A percentile compares a stretch with the other conserved stretches of the same genome.
Evolutionary conservation across 2,888 invertebrate genomes (phyloP).

Genomic region (Proisotoma minuta): DNA sequence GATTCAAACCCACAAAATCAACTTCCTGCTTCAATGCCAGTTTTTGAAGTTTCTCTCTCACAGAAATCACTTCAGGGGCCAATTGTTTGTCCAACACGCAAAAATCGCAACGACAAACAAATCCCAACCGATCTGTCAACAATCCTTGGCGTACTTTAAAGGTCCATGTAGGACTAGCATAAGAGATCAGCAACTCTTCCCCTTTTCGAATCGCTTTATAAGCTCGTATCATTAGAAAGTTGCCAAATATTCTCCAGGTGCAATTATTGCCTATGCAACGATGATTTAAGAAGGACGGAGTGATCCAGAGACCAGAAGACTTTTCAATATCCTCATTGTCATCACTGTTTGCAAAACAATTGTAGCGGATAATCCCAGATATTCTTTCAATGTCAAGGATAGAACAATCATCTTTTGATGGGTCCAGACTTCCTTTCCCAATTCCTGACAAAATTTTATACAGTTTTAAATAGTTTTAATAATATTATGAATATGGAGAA

Average conservation of each 20-base stretch:
- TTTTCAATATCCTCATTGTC: conserved; percentile 22
- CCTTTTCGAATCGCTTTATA: conserved; percentile 20
- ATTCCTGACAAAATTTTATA: conserved; percentile 13
- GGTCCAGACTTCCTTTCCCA: conserved; percentile 21
- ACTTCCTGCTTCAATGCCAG: conserved; percentile 25
- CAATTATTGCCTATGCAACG: conserved; percentile 29
- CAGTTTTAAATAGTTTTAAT: no score
- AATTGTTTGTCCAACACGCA: conserved; percentile 23
- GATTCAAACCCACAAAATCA: conserved; percentile 18
- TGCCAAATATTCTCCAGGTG: conserved; percentile 34
- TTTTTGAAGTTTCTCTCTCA: conserved; percentile 16
- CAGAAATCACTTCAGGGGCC: not conserved
- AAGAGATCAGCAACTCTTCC: conserved; percentile 27
- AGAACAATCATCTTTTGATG: conserved; percentile 2
- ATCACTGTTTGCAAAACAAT: conserved; percentile 25
- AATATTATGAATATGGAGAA: not conserved
- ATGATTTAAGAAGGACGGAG: conserved; percentile 33
- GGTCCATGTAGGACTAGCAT: conserved; percentile 27
- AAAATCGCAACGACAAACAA: conserved; percentile 22
- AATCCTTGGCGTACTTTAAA: conserved; percentile 19
- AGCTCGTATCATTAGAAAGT: conserved; percentile 28
- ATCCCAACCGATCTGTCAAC: conserved; percentile 26
- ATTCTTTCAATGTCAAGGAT: conserved; percentile 22
- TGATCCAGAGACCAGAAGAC: conserved; percentile 28
- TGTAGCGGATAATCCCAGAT: conserved; percentile 25